Evolutionary conservation across 2,888 invertebrate species (phyloP).

Genomic region (Meteorus colon): DNA sequence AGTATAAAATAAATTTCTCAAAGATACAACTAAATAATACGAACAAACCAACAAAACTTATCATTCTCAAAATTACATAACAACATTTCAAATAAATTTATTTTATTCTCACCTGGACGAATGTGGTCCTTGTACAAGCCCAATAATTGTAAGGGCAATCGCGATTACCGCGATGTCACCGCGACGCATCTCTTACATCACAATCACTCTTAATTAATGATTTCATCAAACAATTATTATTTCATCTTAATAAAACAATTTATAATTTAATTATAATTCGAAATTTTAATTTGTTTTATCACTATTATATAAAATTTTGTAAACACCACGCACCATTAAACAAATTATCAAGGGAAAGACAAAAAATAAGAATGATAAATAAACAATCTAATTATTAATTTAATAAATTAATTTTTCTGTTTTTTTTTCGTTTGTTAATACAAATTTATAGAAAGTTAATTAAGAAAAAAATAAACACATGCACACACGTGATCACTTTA

Average conservation of each 20-base stretch:
- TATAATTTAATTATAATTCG: constrained; percentile 6
- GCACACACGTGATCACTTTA: neutral
- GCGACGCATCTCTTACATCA: constrained; percentile 73
- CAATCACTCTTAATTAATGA: constrained; percentile 67
- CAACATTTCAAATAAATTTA: neutral
- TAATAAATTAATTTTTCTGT: neutral
- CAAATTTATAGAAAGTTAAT: neutral
- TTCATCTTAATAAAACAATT: neutral
- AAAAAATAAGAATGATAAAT: neutral
- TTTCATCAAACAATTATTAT: constrained; percentile 54
- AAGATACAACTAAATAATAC: no score
- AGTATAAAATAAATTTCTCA: no score
- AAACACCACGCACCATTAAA: no score
- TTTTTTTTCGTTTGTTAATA: neutral
- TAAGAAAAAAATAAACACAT: neutral
- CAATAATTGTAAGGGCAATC: constrained; percentile 71
- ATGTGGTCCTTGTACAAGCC: constrained; percentile 69
- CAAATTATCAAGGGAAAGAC: no score
- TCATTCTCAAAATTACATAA: neutral
- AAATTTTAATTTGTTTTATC: neutral
- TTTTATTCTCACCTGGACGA: constrained; percentile 65
- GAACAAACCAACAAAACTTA: no score
- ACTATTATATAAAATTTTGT: neutral
- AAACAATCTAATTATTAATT: neutral
- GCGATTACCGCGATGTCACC: constrained; percentile 73